These are phyloP conservation scores for Manis crassicaudata DNA, from an alignment of 2,797 vertebrate genomes.

Conservation along the genomic window DNA sequence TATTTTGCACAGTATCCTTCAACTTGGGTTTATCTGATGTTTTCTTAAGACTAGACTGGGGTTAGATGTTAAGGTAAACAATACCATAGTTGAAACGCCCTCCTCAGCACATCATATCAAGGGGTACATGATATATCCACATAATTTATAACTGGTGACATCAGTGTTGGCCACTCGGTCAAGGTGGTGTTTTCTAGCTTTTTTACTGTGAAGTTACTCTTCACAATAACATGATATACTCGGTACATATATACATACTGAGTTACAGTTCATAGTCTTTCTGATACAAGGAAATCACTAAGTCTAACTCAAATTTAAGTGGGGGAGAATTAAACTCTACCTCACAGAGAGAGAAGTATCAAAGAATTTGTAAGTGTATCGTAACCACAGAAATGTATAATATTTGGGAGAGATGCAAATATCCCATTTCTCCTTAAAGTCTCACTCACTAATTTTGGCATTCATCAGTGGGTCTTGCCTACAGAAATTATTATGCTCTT, in stretches of 20 bases:
- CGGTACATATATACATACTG: neutral
- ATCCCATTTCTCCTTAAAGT: neutral
- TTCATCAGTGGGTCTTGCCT: neutral
- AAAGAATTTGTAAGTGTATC: neutral
- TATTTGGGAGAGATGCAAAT: neutral
- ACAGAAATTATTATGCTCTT: slow-evolving; percentile 11
- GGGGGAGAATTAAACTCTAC: neutral
- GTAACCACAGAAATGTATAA: neutral
- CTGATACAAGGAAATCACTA: neutral
- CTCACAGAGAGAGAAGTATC: neutral
- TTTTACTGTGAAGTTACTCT: slow-evolving; percentile 6
- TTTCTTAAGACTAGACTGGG: neutral
- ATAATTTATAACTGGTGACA: neutral
- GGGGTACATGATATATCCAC: neutral
- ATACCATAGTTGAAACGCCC: neutral
- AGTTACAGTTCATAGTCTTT: neutral
- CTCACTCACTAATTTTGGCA: neutral
- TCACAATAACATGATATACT: neutral
- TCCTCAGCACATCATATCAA: neutral
- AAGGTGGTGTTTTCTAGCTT: neutral
- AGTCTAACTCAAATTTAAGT: neutral
- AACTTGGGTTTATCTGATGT: neutral
- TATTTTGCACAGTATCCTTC: neutral
- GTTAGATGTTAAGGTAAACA: neutral
- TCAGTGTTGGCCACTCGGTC: neutral